Percentiles rank a stretch among this genome's conserved stretches.
Conservation (phyloP, 2,113 vertebrate species). For the Rhinoptilus africanus region DNA sequence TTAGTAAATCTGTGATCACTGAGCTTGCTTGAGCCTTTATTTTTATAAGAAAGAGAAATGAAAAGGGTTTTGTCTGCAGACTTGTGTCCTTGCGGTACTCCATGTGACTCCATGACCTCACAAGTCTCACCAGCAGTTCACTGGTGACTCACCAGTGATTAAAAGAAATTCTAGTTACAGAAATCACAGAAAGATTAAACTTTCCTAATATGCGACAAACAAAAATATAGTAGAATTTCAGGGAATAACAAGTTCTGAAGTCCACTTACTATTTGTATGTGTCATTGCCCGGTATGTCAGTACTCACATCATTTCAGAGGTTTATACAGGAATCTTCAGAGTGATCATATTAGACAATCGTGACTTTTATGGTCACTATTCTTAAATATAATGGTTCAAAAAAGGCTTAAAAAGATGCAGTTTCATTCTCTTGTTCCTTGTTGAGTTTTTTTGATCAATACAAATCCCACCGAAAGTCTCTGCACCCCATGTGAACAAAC, state of each 20-base stretch:
- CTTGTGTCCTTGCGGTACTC: neutral
- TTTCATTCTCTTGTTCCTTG: neutral
- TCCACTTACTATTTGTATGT: neutral
- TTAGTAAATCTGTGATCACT: neutral
- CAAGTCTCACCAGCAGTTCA: neutral
- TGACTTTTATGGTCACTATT: neutral
- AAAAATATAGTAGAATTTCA: neutral
- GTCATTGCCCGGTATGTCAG: neutral
- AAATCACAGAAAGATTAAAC: neutral
- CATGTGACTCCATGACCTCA: neutral
- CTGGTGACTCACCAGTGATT: neutral
- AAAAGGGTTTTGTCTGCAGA: neutral
- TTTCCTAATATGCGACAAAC: neutral
- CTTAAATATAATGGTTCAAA: neutral
- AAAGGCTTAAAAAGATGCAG: neutral
- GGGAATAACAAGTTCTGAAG: neutral
- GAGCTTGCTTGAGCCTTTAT: neutral
- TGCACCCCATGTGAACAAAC: neutral
- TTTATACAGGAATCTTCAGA: neutral
- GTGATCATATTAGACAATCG: neutral
- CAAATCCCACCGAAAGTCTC: neutral
- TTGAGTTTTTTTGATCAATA: neutral
- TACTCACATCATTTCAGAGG: neutral
- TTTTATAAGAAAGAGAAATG: neutral
- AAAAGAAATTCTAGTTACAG: neutral